These are phyloP conservation scores for Melipona beecheii DNA, from an alignment of 2,888 invertebrate species.

Conservation along the genomic window DNA sequence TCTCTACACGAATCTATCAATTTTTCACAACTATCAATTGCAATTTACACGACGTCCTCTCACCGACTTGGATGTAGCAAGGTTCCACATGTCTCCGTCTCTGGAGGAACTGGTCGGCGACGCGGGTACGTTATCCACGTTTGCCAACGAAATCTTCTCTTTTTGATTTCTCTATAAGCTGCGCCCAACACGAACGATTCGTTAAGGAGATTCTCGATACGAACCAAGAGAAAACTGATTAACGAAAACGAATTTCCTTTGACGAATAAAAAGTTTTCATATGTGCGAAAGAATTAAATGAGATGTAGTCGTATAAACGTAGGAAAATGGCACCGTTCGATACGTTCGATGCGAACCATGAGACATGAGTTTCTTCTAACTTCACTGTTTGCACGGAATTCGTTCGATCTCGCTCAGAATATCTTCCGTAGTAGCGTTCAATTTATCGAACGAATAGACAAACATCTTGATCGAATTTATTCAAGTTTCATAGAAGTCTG, in stretches of 20 bases:
- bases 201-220: conserved; percentile 9
- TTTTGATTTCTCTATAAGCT: conserved; percentile 28
- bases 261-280: neutral
- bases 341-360: conserved; percentile 7
- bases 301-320: neutral
- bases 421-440: conserved; percentile 4
- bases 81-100: neutral
- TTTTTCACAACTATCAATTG: conserved; percentile 15
- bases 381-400: neutral
- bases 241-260: conserved; percentile 9
- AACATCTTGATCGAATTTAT: neutral
- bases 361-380: neutral
- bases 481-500: neutral
- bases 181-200: conserved; percentile 13
- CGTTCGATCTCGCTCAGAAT: neutral
- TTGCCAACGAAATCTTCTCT: conserved; percentile 10
- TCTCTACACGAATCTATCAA: conserved; percentile 25
- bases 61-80: neutral
- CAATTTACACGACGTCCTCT: conserved; percentile 8
- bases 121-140: neutral
- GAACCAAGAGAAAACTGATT: conserved; percentile 21
- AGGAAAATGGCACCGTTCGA: conserved; percentile 14
- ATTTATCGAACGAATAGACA: neutral
- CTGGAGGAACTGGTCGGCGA: neutral
- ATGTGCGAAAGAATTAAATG: neutral